A percentile compares a stretch with the other conserved stretches of the same genome.
Evolutionary conservation across 2,113 vertebrate genomes (phyloP).

Genomic region (Sinocyclocheilus rhinocerous): DNA sequence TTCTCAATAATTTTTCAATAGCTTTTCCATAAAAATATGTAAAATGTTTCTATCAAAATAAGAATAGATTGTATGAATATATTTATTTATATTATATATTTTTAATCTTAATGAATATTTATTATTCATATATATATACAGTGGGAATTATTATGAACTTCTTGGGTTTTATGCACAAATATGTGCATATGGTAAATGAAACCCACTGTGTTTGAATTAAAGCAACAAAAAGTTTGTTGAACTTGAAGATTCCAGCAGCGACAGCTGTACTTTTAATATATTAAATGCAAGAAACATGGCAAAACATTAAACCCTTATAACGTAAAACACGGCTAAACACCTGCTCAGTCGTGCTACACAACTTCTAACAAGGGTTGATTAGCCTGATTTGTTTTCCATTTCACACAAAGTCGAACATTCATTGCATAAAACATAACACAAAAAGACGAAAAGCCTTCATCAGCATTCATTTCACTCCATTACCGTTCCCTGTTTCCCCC

Average conservation of each 20-base stretch:
- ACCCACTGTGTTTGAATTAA: too few relatives aligned
- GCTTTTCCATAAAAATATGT: too few relatives aligned
- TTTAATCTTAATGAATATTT: too few relatives aligned
- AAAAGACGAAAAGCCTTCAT: slow-evolving; percentile 53
- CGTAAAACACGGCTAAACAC: background rate
- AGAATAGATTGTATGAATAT: too few relatives aligned
- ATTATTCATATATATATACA: too few relatives aligned
- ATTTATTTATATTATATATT: too few relatives aligned
- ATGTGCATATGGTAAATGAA: too few relatives aligned
- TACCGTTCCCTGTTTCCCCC: slow-evolving; percentile 46
- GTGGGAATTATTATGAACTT: too few relatives aligned
- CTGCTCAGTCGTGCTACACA: slow-evolving; percentile 19
- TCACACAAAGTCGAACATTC: slow-evolving; percentile 62
- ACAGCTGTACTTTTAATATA: background rate
- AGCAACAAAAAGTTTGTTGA: background rate
- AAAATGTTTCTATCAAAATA: too few relatives aligned
- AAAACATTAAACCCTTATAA: background rate
- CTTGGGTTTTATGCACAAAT: too few relatives aligned
- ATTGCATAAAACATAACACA: slow-evolving; percentile 40
- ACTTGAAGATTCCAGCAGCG: background rate
- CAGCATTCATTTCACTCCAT: slow-evolving; percentile 65
- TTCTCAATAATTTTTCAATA: background rate
- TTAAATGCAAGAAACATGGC: background rate
- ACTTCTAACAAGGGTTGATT: slow-evolving; percentile 62
- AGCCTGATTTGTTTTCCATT: slow-evolving; percentile 69